Percentiles rank a stretch among this genome's conserved stretches.
These are phyloP conservation scores for Pseudomyrmex gracilis DNA, from an alignment of 1,140 invertebrate genomes.

Conservation along the genomic window DNA sequence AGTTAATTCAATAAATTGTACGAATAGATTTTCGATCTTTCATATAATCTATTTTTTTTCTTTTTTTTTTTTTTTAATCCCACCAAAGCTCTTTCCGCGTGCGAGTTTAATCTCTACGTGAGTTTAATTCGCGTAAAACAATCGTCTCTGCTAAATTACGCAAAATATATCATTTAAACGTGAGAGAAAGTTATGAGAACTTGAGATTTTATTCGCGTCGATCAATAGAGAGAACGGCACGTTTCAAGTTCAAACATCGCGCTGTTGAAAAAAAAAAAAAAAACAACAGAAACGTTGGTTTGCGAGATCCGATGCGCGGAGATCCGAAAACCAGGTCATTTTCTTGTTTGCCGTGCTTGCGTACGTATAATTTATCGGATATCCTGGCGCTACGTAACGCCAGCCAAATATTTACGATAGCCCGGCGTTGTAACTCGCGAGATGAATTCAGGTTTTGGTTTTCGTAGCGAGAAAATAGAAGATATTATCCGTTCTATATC, in stretches of 20 bases:
- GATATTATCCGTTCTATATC: conserved; percentile 5
- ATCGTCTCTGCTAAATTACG: neutral
- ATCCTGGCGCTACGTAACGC: neutral
- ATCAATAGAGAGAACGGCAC: neutral
- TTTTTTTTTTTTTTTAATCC: no score
- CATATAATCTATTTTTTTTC: no score
- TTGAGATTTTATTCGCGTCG: neutral
- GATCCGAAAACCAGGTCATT: conserved; percentile 13
- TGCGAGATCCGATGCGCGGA: no score
- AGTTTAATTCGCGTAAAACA: no score
- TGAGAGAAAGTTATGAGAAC: neutral
- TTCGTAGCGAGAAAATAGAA: neutral
- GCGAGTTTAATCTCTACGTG: no score
- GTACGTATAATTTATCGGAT: conserved; percentile 23
- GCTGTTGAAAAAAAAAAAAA: neutral
- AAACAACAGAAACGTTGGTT: neutral
- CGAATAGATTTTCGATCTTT: no score
- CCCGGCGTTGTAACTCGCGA: conserved; percentile 18
- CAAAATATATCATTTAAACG: no score
- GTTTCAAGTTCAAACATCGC: neutral
- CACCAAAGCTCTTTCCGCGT: no score
- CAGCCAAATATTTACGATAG: conserved; percentile 45
- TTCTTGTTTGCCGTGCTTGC: neutral
- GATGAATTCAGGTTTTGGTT: conserved; percentile 8
- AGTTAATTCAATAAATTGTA: no score